A percentile compares a stretch with the other conserved stretches of the same genome.
Conservation (phyloP, 2,888 invertebrate species). For the Watsonalla binaria region DNA sequence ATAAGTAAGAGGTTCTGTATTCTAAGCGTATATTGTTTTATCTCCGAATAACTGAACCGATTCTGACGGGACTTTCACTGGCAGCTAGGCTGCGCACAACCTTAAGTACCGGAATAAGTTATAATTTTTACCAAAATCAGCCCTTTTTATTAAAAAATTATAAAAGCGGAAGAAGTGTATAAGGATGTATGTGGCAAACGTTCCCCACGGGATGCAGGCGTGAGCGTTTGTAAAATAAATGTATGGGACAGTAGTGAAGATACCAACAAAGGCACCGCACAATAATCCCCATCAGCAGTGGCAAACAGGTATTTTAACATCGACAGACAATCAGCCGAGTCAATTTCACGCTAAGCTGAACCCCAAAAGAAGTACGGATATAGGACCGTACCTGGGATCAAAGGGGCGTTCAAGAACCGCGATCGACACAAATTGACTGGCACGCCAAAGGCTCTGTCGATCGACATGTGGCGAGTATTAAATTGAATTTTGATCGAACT, state of each 20-base stretch:
- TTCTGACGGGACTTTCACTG: slow-evolving; percentile 4
- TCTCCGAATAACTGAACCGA: slow-evolving; percentile 1
- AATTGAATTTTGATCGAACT: slow-evolving; percentile 9
- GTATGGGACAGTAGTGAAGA: neutral
- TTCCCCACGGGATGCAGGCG: too few species aligned
- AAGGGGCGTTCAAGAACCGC: slow-evolving; percentile 33
- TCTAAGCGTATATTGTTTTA: too few species aligned
- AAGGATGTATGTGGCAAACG: too few species aligned
- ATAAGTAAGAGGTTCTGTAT: too few species aligned
- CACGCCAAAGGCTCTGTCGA: slow-evolving; percentile 4
- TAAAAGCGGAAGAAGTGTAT: too few species aligned
- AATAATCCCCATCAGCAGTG: slow-evolving; percentile 8
- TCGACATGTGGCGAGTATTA: slow-evolving; percentile 10
- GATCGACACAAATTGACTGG: slow-evolving; percentile 43
- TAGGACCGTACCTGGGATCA: slow-evolving; percentile 37
- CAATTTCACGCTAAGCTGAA: slow-evolving; percentile 62
- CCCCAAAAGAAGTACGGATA: slow-evolving; percentile 44
- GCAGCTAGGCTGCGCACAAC: too few species aligned
- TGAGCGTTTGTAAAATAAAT: too few species aligned
- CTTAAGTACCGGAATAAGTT: too few species aligned
- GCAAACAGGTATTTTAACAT: slow-evolving; percentile 47
- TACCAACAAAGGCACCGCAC: neutral
- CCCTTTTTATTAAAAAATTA: too few species aligned
- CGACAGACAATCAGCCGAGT: slow-evolving; percentile 56
- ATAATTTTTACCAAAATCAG: too few species aligned